phyloP scores from a whole-genome alignment of 2,113 vertebrate genomes.

The Dicerorhinus sumatrensis region DNA sequence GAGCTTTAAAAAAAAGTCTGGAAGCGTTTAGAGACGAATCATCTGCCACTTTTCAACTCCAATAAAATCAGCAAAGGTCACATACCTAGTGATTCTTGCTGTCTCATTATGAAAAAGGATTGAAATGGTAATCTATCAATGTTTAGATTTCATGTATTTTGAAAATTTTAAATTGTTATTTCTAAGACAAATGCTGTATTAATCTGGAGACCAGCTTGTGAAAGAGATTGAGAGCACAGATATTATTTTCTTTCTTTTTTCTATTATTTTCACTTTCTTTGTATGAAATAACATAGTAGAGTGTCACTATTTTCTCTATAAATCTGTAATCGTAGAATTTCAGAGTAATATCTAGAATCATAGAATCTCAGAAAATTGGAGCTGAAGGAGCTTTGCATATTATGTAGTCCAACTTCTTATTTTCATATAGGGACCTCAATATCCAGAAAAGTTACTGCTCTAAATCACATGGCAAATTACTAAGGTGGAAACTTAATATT shows the following conservation, averaged over 20 bases:
- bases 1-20: slow-evolving; percentile 9
- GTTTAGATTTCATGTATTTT: slow-evolving; percentile 39
- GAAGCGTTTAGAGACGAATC: slow-evolving; percentile 25
- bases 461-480: slow-evolving; percentile 49
- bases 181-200: slow-evolving; percentile 22
- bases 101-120: not conserved
- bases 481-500: slow-evolving; percentile 60
- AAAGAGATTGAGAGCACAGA: not conserved
- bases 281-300: slow-evolving; percentile 1
- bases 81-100: slow-evolving; percentile 38
- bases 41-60: slow-evolving; percentile 48
- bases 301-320: not conserved
- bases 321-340: slow-evolving; percentile 27
- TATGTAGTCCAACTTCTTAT: slow-evolving; percentile 28
- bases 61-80: slow-evolving; percentile 63
- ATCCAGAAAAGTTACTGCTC: slow-evolving; percentile 41
- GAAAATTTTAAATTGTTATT: slow-evolving; percentile 11
- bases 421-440: not conserved
- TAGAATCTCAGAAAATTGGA: slow-evolving; percentile 9
- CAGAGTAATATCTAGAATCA: slow-evolving; percentile 3
- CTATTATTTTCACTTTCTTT: not conserved
- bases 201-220: slow-evolving; percentile 8
- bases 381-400: not conserved
- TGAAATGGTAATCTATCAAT: not conserved
- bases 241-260: not conserved